Evolutionary conservation across 1,140 invertebrate genomes (phyloP).

Genomic region (Lysiphlebus fabarum): DNA sequence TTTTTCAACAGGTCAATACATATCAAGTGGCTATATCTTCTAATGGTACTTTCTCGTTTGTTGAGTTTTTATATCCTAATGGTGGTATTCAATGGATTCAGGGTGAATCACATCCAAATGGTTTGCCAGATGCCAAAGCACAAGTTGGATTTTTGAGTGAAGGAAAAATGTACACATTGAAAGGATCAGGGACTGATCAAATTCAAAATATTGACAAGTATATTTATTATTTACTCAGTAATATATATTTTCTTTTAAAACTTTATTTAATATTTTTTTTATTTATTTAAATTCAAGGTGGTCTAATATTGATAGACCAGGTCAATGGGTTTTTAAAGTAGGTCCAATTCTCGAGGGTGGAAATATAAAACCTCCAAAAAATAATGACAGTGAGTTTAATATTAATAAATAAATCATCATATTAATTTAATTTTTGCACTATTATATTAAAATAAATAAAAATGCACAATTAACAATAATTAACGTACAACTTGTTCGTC

Average conservation of each 20-base stretch:
- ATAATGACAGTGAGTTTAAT: conserved; percentile 35
- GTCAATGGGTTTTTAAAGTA: conserved; percentile 80
- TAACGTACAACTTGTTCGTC: conserved; percentile 28
- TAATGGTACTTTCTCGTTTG: conserved; percentile 79
- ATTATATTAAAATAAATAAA: too few relatives aligned
- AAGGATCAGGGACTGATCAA: conserved; percentile 84
- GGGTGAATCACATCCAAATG: conserved; percentile 63
- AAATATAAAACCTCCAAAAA: conserved; percentile 68
- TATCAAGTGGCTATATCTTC: conserved; percentile 82
- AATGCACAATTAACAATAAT: conserved; percentile 14
- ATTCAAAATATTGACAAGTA: conserved; percentile 73
- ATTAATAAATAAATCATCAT: conserved; percentile 14
- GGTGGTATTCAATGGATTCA: conserved; percentile 89
- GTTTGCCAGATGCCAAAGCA: conserved; percentile 79
- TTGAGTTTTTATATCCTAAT: conserved; percentile 81
- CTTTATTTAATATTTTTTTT: background rate
- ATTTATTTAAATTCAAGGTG: conserved; percentile 59
- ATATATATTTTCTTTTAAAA: conserved; percentile 35
- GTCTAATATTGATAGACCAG: conserved; percentile 78
- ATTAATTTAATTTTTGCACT: conserved; percentile 7
- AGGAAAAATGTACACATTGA: conserved; percentile 67
- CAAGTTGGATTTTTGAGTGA: conserved; percentile 90
- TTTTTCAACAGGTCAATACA: conserved; percentile 64
- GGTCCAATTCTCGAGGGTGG: conserved; percentile 62
- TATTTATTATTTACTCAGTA: conserved; percentile 26